Percentiles rank a stretch among this genome's conserved stretches.
phyloP scores from a whole-genome alignment of 2,888 invertebrate genomes.

The Apamea epomidion region DNA sequence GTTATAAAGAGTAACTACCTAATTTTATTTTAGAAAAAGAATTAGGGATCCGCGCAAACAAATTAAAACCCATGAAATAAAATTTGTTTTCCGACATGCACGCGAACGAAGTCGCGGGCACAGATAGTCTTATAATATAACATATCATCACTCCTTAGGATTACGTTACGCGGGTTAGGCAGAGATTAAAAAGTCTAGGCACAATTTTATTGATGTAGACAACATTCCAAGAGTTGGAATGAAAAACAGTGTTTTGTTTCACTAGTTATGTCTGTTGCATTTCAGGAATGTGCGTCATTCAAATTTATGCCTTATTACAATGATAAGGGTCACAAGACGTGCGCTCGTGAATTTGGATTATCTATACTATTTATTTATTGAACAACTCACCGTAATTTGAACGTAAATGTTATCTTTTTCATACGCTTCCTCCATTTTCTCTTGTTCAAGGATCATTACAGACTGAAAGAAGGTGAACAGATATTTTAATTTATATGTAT shows the following conservation, averaged over 20 bases:
- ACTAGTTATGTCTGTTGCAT: neutral
- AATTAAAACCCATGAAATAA: too few species aligned
- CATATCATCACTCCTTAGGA: neutral
- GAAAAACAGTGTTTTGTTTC: neutral
- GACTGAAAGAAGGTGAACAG: slow-evolving; percentile 72
- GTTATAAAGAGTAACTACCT: too few species aligned
- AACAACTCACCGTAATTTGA: slow-evolving; percentile 74
- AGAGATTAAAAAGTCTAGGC: neutral
- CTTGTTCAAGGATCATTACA: slow-evolving; percentile 81
- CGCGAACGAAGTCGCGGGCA: too few species aligned
- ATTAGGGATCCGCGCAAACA: too few species aligned
- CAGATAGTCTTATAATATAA: neutral
- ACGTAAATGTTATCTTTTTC: slow-evolving; percentile 74
- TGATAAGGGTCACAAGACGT: neutral
- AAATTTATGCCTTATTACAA: neutral
- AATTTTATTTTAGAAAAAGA: too few species aligned
- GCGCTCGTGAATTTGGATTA: neutral
- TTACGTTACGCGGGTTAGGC: neutral
- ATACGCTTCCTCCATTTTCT: slow-evolving; percentile 82
- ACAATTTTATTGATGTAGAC: neutral
- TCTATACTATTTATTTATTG: slow-evolving; percentile 5
- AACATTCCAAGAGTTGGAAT: neutral
- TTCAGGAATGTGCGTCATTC: neutral
- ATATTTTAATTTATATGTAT: neutral
- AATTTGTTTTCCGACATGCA: too few species aligned